phyloP scores from a whole-genome alignment of 2,113 vertebrate genomes.

The Ctenodactylus gundi region DNA sequence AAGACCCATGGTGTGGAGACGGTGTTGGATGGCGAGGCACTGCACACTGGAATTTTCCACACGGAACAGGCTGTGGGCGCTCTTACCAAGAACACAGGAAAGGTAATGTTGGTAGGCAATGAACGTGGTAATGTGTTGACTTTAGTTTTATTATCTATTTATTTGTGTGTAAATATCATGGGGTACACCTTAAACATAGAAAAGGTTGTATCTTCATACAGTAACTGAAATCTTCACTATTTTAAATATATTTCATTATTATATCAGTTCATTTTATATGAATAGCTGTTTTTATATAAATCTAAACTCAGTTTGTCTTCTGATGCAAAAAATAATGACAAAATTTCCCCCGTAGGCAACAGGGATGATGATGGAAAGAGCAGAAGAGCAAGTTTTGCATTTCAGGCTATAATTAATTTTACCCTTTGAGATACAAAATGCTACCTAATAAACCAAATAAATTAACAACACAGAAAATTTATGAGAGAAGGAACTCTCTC shows the following conservation, averaged over 20 bases:
- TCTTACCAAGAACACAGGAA: neutral
- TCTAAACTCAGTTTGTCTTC: neutral
- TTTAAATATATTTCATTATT: neutral
- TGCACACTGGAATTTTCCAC: neutral
- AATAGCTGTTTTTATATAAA: neutral
- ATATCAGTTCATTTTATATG: neutral
- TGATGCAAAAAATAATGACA: neutral
- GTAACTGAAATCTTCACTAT: neutral
- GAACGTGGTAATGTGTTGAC: neutral
- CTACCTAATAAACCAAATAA: neutral
- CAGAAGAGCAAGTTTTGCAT: neutral
- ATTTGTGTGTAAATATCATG: neutral
- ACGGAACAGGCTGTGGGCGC: neutral
- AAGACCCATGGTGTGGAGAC: too few relatives aligned
- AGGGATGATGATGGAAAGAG: neutral
- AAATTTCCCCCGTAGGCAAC: neutral
- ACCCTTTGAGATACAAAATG: constrained; percentile 3
- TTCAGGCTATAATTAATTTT: neutral
- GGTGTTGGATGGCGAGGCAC: too few relatives aligned
- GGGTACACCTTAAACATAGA: neutral
- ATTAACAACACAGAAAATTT: constrained; percentile 6
- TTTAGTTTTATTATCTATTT: too few relatives aligned
- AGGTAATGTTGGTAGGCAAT: neutral
- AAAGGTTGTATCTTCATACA: neutral
- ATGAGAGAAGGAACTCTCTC: neutral